These are phyloP conservation scores for Psylliodes chrysocephalus DNA, from an alignment of 2,888 invertebrate species.

Conservation along the genomic window DNA sequence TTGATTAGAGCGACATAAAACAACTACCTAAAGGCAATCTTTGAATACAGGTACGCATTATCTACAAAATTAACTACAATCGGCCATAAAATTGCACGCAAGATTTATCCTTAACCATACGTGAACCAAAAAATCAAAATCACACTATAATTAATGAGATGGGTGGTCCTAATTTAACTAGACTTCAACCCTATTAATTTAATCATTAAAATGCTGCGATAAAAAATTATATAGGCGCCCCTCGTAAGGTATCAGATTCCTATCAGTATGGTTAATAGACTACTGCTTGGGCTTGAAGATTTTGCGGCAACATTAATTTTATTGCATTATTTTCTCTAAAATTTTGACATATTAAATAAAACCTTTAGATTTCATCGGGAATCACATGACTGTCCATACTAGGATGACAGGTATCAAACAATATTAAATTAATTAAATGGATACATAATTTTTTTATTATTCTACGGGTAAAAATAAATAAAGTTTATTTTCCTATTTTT, in stretches of 20 bases:
- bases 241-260: not conserved
- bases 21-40: constrained; percentile 18
- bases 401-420: no score
- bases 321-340: no score
- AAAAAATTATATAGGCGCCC: constrained; percentile 13
- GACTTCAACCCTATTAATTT: constrained; percentile 14
- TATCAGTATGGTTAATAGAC: not conserved
- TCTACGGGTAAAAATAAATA: no score
- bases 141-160: constrained; percentile 31
- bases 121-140: constrained; percentile 28
- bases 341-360: no score
- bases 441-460: no score
- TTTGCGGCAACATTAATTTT: no score
- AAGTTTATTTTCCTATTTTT: no score
- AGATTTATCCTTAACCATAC: constrained; percentile 28
- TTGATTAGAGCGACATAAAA: not conserved
- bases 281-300: no score
- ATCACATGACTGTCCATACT: no score
- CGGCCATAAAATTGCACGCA: constrained; percentile 32
- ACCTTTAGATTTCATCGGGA: no score
- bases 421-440: no score
- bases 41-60: constrained; percentile 34
- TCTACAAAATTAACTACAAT: constrained; percentile 29
- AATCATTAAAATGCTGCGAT: constrained; percentile 8
- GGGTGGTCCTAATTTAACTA: constrained; percentile 33